Evolutionary conservation across 2,797 vertebrate species (phyloP), one percentile per base, ranked within the genome.

Genomic region (Podarcis lilfordi): DNA sequence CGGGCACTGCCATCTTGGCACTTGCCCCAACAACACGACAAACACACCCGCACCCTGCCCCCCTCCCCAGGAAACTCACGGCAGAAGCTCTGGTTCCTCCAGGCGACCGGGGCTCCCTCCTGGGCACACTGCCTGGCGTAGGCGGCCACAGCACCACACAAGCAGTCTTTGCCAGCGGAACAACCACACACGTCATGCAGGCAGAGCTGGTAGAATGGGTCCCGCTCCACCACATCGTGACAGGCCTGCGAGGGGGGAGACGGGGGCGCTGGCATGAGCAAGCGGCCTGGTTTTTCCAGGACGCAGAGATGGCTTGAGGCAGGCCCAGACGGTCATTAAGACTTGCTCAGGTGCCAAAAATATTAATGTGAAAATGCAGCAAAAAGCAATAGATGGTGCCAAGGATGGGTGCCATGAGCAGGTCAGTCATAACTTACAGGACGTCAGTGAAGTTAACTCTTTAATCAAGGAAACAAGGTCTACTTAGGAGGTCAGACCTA

Each of bases 41-140:
- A 55, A 4, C 50, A 55, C 50, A 55, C 13, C 50, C 23, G 0
- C 1, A 1, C 29, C 27, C 32, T 3, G 2, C 8, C 8, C 19
- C 35, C 3, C 0, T 25, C 59, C 11, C 0, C 10, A 61, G 6
- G 1, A 29, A 11, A 93, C 98, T 98, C 95, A 98, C 98, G 68
- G 68, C 99, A 99, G 94, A 98, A 96, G 68, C 97, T 98, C 80
- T 89, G 94, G 87, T 98, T 98, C 90, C 98, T 98, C 99, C 98
- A 99, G 78, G 64, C 11, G 71, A 98, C 77, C 0, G 0, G 23
- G 0, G 85, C 86, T 0, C 98, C 98, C 91, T 98, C 98, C 91
- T 96, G 97, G 86, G 97, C 98, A 1, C 99, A 99, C 1, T 95
- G 96, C 15, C 85, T 94, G 61, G 97, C 95, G 0, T 98, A 98